Evolutionary conservation across 35 echinoderm and acorn worm species (phyloP).

Genomic region (Anneissia japonica): DNA sequence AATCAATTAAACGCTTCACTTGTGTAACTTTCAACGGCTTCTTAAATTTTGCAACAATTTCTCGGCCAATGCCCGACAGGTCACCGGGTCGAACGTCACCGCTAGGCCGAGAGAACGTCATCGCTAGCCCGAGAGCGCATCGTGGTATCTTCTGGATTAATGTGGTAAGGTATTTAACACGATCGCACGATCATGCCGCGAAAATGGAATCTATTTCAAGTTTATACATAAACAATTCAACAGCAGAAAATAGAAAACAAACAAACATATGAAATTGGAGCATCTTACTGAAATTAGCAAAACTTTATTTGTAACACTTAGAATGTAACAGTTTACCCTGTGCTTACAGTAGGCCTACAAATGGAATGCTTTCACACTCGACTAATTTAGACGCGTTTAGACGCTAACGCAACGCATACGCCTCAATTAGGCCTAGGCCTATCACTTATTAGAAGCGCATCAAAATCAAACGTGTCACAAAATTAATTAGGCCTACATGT

Average conservation of each 20-base stretch:
- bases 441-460: no score
- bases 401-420: no score
- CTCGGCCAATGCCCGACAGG: neutral
- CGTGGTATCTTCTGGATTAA: neutral
- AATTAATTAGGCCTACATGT: no score
- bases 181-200: neutral
- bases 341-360: no score
- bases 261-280: neutral
- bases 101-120: neutral
- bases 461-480: no score
- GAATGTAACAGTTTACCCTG: no score
- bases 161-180: neutral
- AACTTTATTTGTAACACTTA: no score
- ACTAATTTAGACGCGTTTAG: no score
- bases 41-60: neutral
- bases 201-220: neutral
- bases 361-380: no score
- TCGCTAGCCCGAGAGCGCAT: neutral
- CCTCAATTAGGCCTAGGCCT: no score
- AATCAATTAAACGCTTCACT: neutral
- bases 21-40: neutral
- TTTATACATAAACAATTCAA: neutral
- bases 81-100: neutral
- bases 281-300: neutral
- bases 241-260: neutral